Base-by-base conservation (phyloP, 2,797 vertebrate genomes). In the Odontamblyopus lacepedii region DNA sequence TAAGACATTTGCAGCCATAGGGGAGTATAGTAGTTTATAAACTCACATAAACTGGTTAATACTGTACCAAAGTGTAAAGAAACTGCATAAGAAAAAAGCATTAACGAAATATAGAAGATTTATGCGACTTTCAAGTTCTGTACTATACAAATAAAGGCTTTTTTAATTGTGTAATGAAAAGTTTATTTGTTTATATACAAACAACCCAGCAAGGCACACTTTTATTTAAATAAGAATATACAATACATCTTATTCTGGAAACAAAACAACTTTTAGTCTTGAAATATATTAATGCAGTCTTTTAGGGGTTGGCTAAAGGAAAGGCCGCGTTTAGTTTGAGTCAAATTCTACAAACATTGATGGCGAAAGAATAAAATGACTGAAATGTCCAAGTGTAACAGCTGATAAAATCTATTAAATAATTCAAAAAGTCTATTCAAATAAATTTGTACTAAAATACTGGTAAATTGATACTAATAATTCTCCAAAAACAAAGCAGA, bases 111-210 rank as follows among this genome's bases (percentile, higher is more conserved):
- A 6, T 35, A 35, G 6, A 35, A 35, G 4, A 35, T 35, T 19
- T 2, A 7, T 51, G 6, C 6, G 50, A 57, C 6, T 23, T 56
- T n/a, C 53, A 56, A 26, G n/a, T 23, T 56, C 23, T 38, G 18
- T n/a, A 18, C 16, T 19, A 18, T 55, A n/a, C 44, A 23, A 85
- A 80, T 67, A 78, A 82, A 80, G 27, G 71, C 80, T 35, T 48
- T 61, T 48, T 72, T 69, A 63, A 80, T 70, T 77, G 78, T 88
- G 84, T 77, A 85, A 78, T 88, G 91, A 92, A 94, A 94, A 90
- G 89, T 94, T 95, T 95, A 92, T 90, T 91, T 86, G 86, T 93
- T 91, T 95, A 94, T 95, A 87, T 95, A 95, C 93, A 95, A 93
- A 92, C 92, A 94, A 94, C 86, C 88, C 91, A 92, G 89, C 85